Percentiles rank a stretch among this genome's conserved stretches.
Conservation (phyloP, 2,797 vertebrate species). For the Microctenopoma steveboyesi region DNA sequence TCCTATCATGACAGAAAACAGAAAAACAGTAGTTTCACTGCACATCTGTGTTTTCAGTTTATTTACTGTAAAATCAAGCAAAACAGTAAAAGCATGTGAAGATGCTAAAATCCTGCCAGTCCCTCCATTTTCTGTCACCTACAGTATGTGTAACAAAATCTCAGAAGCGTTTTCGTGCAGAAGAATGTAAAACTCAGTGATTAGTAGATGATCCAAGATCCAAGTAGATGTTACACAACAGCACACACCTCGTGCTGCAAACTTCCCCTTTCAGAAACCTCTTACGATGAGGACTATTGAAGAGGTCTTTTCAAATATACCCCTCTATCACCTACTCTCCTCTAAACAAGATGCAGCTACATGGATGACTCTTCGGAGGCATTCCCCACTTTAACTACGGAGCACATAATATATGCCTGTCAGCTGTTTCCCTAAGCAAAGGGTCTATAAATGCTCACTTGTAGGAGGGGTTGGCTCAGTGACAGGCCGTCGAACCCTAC, state of each 20-base stretch:
- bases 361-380: slow-evolving; percentile 15
- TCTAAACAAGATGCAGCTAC: slow-evolving; percentile 1
- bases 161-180: not conserved
- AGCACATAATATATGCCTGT: slow-evolving; percentile 56
- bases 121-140: no score
- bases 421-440: slow-evolving; percentile 42
- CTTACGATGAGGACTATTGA: not conserved
- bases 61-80: not conserved
- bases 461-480: slow-evolving; percentile 45
- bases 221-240: not conserved
- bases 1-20: not conserved
- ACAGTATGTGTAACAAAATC: not conserved
- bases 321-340: not conserved
- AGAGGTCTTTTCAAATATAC: not conserved
- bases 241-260: not conserved
- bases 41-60: not conserved
- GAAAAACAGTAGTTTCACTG: not conserved
- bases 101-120: not conserved
- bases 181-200: not conserved
- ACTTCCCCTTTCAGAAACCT: not conserved
- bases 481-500: slow-evolving; percentile 42
- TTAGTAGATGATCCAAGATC: not conserved
- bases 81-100: not conserved
- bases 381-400: slow-evolving; percentile 26
- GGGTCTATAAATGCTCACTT: slow-evolving; percentile 59